Conservation (phyloP, 2,888 invertebrate genomes). For the Lepidochrysops patricia region DNA sequence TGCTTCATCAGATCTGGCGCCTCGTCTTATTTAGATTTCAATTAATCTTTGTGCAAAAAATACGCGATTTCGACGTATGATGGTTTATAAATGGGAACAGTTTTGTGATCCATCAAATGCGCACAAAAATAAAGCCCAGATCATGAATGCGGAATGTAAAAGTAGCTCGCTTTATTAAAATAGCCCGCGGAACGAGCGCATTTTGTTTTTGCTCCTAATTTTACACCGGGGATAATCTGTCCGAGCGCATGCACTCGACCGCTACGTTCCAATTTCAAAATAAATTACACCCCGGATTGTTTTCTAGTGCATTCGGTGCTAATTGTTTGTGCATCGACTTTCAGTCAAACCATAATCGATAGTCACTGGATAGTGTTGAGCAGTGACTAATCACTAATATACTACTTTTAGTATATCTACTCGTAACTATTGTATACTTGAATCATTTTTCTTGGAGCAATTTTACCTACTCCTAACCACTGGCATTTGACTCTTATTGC, state of each 20-base stretch:
- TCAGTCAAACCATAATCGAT: neutral
- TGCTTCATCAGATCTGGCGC: too few relatives aligned
- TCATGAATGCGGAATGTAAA: slow-evolving; percentile 2
- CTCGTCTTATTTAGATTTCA: too few relatives aligned
- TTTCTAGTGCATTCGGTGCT: slow-evolving; percentile 24
- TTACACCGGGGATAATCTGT: slow-evolving; percentile 29
- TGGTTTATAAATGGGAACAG: neutral
- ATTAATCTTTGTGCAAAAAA: too few relatives aligned
- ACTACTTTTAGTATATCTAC: neutral
- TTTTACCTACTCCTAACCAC: too few relatives aligned
- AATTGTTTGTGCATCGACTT: slow-evolving; percentile 22
- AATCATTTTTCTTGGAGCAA: too few relatives aligned
- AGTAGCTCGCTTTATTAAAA: slow-evolving; percentile 2
- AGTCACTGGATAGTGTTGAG: neutral
- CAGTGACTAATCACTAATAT: neutral
- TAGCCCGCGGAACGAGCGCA: slow-evolving; percentile 15
- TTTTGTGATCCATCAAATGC: neutral
- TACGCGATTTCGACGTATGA: too few relatives aligned
- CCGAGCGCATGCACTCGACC: slow-evolving; percentile 23
- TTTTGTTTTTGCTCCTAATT: slow-evolving; percentile 27
- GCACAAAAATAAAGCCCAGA: neutral
- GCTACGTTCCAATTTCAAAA: slow-evolving; percentile 27
- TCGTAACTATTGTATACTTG: too few relatives aligned
- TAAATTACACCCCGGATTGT: slow-evolving; percentile 29
- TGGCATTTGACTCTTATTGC: too few relatives aligned